These are phyloP conservation scores for Pedetes capensis DNA, from an alignment of 2,113 vertebrate genomes.

Conservation along the genomic window DNA sequence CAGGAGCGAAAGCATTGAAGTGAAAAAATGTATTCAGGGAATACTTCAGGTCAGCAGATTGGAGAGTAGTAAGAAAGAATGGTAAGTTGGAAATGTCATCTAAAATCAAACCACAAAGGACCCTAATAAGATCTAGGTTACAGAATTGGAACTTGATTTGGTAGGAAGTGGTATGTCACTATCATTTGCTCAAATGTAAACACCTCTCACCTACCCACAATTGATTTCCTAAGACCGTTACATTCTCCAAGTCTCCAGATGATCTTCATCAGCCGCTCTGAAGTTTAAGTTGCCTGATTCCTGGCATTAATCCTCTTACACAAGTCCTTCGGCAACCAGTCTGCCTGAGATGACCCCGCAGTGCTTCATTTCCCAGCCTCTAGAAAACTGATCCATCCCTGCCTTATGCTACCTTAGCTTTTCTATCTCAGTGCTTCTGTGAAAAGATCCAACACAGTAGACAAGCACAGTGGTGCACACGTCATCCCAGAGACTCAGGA, in stretches of 20 bases:
- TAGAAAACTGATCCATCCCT: not conserved
- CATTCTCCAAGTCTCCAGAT: not conserved
- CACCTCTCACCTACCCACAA: not conserved
- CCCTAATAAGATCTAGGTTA: not conserved
- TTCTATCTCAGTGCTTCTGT: not conserved
- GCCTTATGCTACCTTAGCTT: not conserved
- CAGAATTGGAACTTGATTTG: not conserved
- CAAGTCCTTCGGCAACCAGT: not conserved
- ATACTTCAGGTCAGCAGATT: not conserved
- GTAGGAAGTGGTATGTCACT: not conserved
- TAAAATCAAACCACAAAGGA: not conserved
- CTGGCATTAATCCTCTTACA: not conserved
- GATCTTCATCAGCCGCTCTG: not conserved
- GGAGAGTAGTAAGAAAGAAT: not conserved
- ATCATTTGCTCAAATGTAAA: not conserved
- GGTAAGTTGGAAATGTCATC: not conserved
- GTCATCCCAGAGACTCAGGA: no score
- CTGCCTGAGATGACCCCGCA: not conserved
- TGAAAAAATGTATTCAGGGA: not conserved
- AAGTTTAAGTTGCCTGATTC: not conserved
- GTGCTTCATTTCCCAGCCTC: not conserved
- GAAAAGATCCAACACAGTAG: not conserved
- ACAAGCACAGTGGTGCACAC: no score
- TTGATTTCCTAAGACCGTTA: not conserved
- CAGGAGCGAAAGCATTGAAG: not conserved